Percentiles rank a stretch among this genome's conserved stretches.
Conservation (phyloP, 2,113 vertebrate genomes). For the Casuarius casuarius region DNA sequence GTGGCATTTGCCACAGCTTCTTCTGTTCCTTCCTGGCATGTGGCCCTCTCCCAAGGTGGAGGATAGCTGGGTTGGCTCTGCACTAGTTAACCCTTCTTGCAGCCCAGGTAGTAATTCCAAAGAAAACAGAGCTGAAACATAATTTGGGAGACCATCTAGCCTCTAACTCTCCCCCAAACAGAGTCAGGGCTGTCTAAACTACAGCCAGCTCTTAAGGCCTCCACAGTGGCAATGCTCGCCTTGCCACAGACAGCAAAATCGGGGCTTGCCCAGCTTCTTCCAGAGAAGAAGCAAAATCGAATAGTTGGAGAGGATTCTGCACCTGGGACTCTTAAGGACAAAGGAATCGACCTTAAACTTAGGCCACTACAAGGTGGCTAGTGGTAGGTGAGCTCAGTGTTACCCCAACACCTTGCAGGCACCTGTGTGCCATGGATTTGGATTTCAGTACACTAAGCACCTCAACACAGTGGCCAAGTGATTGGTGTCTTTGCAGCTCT, state of each 20-base stretch:
- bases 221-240: no score
- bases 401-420: not conserved
- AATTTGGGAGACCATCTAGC: not conserved
- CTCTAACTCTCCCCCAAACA: not conserved
- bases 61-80: not conserved
- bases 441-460: not conserved
- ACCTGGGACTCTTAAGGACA: fast-evolving
- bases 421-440: fast-evolving
- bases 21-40: not conserved
- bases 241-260: no score
- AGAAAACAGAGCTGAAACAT: not conserved
- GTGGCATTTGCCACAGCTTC: not conserved
- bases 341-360: not conserved
- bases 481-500: not conserved
- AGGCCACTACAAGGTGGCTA: no score
- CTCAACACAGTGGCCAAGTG: not conserved
- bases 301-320: no score
- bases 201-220: no score
- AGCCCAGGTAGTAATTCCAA: not conserved
- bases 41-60: not conserved
- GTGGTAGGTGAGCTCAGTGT: not conserved
- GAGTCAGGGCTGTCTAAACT: no score
- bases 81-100: not conserved
- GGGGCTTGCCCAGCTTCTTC: no score
- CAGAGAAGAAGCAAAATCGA: no score